These are phyloP conservation scores for Yasuhikotakia modesta DNA, from an alignment of 2,797 vertebrate genomes.

Conservation along the genomic window DNA sequence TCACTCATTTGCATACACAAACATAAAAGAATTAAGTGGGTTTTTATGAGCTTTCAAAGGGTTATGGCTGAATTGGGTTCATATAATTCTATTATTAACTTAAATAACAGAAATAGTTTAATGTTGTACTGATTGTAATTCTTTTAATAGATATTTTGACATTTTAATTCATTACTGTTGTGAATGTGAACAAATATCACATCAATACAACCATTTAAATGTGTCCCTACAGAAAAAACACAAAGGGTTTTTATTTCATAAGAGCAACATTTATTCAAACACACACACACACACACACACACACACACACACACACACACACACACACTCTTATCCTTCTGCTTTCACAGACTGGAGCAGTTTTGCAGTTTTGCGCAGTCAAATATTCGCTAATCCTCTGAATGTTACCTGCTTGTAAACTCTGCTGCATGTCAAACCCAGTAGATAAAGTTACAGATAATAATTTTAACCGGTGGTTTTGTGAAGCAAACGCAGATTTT, in stretches of 20 bases:
- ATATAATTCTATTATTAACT: neutral
- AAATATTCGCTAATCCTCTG: slow-evolving; percentile 75
- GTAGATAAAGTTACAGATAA: too few species aligned
- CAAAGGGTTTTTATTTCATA: slow-evolving; percentile 2
- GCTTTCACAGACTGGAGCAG: slow-evolving; percentile 70
- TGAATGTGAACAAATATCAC: neutral
- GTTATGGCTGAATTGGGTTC: neutral
- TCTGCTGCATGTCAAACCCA: slow-evolving; percentile 51
- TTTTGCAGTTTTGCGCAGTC: slow-evolving; percentile 70
- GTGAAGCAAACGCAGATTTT: neutral
- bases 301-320: slow-evolving; percentile 19
- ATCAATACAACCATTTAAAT: neutral
- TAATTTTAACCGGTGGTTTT: neutral
- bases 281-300: neutral
- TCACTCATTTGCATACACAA: neutral
- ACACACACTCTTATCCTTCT: slow-evolving; percentile 68
- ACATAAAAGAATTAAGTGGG: neutral
- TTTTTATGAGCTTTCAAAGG: neutral
- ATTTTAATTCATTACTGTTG: neutral
- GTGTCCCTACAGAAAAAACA: neutral
- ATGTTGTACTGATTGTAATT: too few species aligned
- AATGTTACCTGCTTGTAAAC: slow-evolving; percentile 76
- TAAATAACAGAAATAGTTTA: neutral
- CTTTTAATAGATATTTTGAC: neutral
- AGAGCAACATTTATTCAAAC: neutral